A percentile compares a stretch with the other conserved stretches of the same genome.
phyloP scores from a whole-genome alignment of 1,140 invertebrate genomes.

The Andrena cerasifolii region DNA sequence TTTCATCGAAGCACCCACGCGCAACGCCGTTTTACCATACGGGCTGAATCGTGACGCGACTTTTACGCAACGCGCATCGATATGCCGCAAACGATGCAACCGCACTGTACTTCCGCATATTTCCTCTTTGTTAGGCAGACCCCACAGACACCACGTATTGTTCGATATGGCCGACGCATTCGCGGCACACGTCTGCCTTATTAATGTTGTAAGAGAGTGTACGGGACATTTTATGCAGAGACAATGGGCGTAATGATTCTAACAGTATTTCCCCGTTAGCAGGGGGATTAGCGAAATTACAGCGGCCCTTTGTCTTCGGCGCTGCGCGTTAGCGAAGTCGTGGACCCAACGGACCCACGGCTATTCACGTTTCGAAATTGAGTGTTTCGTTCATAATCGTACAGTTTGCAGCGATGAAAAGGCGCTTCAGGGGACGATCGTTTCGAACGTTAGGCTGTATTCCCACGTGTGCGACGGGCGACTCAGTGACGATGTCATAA shows the following conservation, averaged over 20 bases:
- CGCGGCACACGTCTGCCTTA: slow-evolving; percentile 9
- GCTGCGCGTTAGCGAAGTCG: not conserved
- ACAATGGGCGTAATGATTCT: not conserved
- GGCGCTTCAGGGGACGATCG: too few species aligned
- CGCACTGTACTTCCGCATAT: slow-evolving; percentile 38
- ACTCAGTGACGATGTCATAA: too few species aligned
- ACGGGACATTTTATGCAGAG: not conserved
- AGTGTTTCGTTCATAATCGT: too few species aligned
- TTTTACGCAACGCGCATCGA: slow-evolving; percentile 27
- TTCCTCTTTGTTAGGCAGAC: slow-evolving; percentile 30
- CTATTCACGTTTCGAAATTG: too few species aligned
- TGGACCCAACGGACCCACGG: not conserved
- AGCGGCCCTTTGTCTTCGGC: not conserved
- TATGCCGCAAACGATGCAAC: slow-evolving; percentile 39
- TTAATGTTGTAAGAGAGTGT: slow-evolving; percentile 3
- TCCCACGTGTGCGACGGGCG: too few species aligned
- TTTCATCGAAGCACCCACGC: not conserved
- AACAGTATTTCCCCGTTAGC: not conserved
- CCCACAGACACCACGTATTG: slow-evolving; percentile 11
- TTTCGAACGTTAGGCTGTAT: too few species aligned
- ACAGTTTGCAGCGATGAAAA: too few species aligned
- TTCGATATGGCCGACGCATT: slow-evolving; percentile 35
- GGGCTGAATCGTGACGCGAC: slow-evolving; percentile 4
- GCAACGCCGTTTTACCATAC: not conserved
- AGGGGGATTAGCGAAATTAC: not conserved